phyloP scores from a whole-genome alignment of 37 sponge, comb jelly and placozoan species.

The Bolinopsis microptera region DNA sequence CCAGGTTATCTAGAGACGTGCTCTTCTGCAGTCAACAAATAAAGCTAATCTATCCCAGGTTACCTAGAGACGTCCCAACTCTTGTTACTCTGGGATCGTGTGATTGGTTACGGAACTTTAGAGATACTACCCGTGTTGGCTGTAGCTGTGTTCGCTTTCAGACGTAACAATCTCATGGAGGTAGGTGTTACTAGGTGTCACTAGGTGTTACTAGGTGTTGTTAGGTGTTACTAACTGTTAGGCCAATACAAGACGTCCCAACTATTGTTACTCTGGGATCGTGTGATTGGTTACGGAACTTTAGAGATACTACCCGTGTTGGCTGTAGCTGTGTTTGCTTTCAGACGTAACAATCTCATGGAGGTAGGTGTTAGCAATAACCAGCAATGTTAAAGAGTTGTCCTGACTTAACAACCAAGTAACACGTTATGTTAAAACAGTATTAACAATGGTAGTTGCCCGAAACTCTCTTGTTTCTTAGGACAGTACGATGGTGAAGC shows the following conservation, averaged over 20 bases:
- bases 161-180: constrained; percentile 75
- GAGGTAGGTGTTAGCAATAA: too few relatives aligned
- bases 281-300: constrained; percentile 81
- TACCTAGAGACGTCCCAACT: constrained; percentile 76
- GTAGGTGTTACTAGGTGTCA: too few relatives aligned
- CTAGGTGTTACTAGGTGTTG: too few relatives aligned
- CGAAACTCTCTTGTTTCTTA: too few relatives aligned
- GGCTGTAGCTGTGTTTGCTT: constrained; percentile 79
- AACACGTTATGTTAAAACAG: too few relatives aligned
- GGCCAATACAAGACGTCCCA: constrained; percentile 75
- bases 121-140: constrained; percentile 74
- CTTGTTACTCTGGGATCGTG: constrained; percentile 84
- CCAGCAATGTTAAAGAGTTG: too few relatives aligned
- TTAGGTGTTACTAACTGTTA: too few relatives aligned
- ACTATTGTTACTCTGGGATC: constrained; percentile 83
- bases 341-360: constrained; percentile 77
- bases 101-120: constrained; percentile 80
- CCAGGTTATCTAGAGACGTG: constrained; percentile 70
- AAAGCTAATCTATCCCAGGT: too few relatives aligned
- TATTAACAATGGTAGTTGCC: too few relatives aligned
- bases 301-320: constrained; percentile 72
- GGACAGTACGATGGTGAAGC: too few relatives aligned
- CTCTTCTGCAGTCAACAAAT: neutral
- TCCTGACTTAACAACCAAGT: too few relatives aligned
- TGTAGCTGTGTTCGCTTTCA: constrained; percentile 78